Conservation (phyloP, 2,888 invertebrate genomes). For the Scaptodrosophila latifasciaeformis region DNA sequence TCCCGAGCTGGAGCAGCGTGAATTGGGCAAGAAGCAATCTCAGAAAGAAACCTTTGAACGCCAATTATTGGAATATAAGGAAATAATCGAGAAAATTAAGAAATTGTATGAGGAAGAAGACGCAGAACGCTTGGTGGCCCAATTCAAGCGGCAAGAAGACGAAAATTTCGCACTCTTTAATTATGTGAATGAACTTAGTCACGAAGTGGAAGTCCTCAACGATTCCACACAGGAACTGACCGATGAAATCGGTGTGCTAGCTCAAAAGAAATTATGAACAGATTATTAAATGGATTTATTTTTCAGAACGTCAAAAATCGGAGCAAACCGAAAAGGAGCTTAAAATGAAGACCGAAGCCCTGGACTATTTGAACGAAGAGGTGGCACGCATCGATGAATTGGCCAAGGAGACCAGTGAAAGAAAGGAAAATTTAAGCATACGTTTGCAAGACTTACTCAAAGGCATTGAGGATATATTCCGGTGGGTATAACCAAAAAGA, state of each 20-base stretch:
- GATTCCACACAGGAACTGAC: constrained; percentile 81
- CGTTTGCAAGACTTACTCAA: constrained; percentile 73
- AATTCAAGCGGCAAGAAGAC: constrained; percentile 89
- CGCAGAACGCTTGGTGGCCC: constrained; percentile 81
- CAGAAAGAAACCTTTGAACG: constrained; percentile 82
- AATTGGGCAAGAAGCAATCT: constrained; percentile 81
- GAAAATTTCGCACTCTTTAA: constrained; percentile 94
- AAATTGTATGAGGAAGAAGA: constrained; percentile 80
- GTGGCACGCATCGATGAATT: constrained; percentile 59
- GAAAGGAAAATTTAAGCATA: constrained; percentile 56
- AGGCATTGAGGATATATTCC: constrained; percentile 77
- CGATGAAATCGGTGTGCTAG: constrained; percentile 79
- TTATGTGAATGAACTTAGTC: constrained; percentile 92
- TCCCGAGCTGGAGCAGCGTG: constrained; percentile 84
- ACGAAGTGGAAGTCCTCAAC: constrained; percentile 84
- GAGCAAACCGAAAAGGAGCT: constrained; percentile 70
- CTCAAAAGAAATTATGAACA: not conserved
- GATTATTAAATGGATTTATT: not conserved
- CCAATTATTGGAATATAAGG: constrained; percentile 83
- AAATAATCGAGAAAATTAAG: constrained; percentile 85
- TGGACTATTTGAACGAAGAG: constrained; percentile 65
- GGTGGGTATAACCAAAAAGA: constrained; percentile 32
- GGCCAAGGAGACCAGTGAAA: constrained; percentile 61
- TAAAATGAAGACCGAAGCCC: constrained; percentile 70
- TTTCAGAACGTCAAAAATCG: constrained; percentile 66